Percentiles rank a stretch among this genome's conserved stretches.
These are phyloP conservation scores for Criorhina ranunculi DNA, from an alignment of 2,888 invertebrate genomes.

Conservation along the genomic window DNA sequence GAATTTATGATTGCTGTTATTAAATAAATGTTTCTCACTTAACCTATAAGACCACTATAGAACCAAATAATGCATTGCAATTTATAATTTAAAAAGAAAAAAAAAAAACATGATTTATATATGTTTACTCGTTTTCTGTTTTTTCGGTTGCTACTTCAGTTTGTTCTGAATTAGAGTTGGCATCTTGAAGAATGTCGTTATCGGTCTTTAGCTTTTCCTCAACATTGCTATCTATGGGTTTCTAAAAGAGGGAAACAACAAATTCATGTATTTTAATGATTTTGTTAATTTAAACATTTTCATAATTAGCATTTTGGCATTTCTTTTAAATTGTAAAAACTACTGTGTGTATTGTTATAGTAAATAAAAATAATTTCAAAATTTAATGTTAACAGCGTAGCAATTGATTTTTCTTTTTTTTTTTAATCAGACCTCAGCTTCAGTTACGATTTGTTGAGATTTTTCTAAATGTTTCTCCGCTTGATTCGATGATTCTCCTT, in stretches of 20 bases:
- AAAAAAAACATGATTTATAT: neutral
- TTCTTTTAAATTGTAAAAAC: neutral
- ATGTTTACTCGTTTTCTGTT: conserved; percentile 54
- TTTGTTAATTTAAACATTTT: neutral
- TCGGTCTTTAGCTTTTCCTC: conserved; percentile 58
- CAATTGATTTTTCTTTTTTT: conserved; percentile 25
- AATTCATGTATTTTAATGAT: neutral
- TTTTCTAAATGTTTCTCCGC: conserved; percentile 42
- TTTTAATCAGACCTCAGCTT: conserved; percentile 51
- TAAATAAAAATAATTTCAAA: neutral
- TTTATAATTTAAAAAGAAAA: conserved; percentile 25
- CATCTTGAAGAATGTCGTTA: conserved; percentile 48
- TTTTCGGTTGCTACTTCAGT: conserved; percentile 49
- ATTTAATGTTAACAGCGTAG: conserved; percentile 27
- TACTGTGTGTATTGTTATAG: neutral
- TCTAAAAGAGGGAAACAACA: conserved; percentile 60
- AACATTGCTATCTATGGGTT: conserved; percentile 65
- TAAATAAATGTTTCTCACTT: conserved; percentile 49
- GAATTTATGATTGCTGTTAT: conserved; percentile 16
- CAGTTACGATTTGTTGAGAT: conserved; percentile 32
- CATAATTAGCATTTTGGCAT: conserved; percentile 25
- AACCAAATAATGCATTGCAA: conserved; percentile 59
- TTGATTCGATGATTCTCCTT: conserved; percentile 50
- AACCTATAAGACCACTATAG: conserved; percentile 72
- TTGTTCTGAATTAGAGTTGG: conserved; percentile 50